Evolutionary conservation across 1,140 invertebrate species (phyloP), one percentile per base, ranked within the genome.

Genomic region (Bombus haemorrhoidalis): DNA sequence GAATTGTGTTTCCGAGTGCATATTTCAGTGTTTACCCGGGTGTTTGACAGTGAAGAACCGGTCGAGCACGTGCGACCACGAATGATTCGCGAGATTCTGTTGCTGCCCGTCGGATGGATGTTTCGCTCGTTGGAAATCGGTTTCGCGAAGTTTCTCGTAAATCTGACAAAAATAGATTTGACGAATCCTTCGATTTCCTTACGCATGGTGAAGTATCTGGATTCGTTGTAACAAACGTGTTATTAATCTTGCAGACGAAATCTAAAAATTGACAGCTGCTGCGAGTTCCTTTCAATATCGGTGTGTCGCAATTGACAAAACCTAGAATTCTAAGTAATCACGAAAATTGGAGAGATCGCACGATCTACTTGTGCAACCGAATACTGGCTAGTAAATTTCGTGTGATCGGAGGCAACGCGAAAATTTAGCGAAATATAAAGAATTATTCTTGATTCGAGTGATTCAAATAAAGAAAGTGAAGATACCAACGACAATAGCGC

Each of bases 1-100:
- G 86, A 84, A 73, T 87, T 15, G 75, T 88, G 87, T 74, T 18
- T n/a, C 28, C 57, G 43, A 80, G 81, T 87, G 84, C 39, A 37
- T 87, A 81, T 84, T 41, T 41, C 39, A 87, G 87, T 88, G 87
- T 85, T 81, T 77, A 32, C 66, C 39, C 43, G 59, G 32, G 77
- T 88, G 81, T 59, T 13, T 75, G 57, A 66, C 62, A 62, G 72
- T 41, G 82, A 77, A 34, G 68, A 53, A 78, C 80, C 34, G 62
- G 66, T 71, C 57, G n/a, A 53, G 76, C 87, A 89, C 78, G 84
- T 74, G 72, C 57, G 15, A 34, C 41, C 80, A 62, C 28, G 37
- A 84, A 37, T 62, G 41, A 68, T 28, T 57, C 62, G 53, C 25
- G 32, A 39, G 74, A 57, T 81, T 57, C 71, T 71, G 72, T 59